These are phyloP conservation scores for Norana najaformis DNA, from an alignment of 2,888 invertebrate genomes.

Conservation along the genomic window DNA sequence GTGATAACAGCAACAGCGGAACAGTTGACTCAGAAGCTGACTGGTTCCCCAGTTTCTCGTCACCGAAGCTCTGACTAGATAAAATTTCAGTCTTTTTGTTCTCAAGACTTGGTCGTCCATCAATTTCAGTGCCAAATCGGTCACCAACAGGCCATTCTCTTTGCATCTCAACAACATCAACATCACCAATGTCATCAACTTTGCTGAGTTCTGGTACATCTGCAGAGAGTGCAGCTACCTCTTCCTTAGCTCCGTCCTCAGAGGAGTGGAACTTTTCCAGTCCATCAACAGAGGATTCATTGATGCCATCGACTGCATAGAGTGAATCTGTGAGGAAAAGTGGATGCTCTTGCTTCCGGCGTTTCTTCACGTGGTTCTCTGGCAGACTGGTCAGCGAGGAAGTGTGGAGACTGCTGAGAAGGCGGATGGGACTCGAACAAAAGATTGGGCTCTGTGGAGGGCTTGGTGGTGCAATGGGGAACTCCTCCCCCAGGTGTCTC, in stretches of 20 bases:
- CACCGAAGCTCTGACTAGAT: constrained; percentile 3
- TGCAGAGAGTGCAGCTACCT: neutral
- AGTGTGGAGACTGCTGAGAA: constrained; percentile 17
- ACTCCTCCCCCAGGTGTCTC: neutral
- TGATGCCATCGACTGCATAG: neutral
- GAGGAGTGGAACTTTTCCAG: neutral
- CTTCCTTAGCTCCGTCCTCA: neutral
- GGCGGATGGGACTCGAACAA: constrained; percentile 15
- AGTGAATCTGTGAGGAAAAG: neutral
- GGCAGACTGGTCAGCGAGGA: neutral
- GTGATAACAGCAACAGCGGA: constrained; percentile 22
- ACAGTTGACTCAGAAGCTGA: neutral
- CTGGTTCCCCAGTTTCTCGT: neutral
- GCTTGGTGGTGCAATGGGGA: neutral
- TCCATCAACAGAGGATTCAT: neutral
- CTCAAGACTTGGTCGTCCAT: neutral
- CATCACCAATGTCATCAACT: neutral
- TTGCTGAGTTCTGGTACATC: neutral
- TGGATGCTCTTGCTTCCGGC: constrained; percentile 23
- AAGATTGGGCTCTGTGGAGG: constrained; percentile 14
- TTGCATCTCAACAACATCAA: neutral
- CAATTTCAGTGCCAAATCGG: too few species aligned
- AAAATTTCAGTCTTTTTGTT: neutral
- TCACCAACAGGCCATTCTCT: neutral
- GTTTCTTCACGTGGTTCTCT: neutral